These are phyloP conservation scores for Spisula solida DNA, from an alignment of 2,888 invertebrate genomes.

Conservation along the genomic window DNA sequence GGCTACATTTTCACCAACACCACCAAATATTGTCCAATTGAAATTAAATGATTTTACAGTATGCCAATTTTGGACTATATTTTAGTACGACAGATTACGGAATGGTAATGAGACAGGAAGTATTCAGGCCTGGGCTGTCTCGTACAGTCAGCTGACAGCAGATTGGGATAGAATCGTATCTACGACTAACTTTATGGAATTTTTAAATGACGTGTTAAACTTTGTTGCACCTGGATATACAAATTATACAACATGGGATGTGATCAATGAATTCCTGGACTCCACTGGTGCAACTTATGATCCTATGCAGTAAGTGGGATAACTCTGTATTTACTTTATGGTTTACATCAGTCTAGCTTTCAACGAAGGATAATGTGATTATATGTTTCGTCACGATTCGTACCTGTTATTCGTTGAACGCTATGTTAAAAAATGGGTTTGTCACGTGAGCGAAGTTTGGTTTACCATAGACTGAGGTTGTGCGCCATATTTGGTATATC, in stretches of 20 bases:
- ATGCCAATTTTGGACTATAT: background rate
- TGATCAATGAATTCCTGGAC: background rate
- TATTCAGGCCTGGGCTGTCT: background rate
- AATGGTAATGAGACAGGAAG: background rate
- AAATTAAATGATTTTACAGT: too few relatives aligned
- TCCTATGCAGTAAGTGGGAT: background rate
- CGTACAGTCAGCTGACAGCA: background rate
- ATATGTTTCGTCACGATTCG: too few relatives aligned
- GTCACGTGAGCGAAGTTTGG: too few relatives aligned
- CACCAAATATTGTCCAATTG: too few relatives aligned
- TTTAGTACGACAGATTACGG: constrained; percentile 20
- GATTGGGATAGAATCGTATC: background rate
- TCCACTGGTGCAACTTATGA: background rate
- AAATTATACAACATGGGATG: constrained; percentile 13
- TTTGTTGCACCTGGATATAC: constrained; percentile 26
- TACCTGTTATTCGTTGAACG: too few relatives aligned
- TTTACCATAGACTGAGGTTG: too few relatives aligned
- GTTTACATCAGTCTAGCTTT: too few relatives aligned
- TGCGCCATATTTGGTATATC: too few relatives aligned
- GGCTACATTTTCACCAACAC: too few relatives aligned
- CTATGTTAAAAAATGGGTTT: too few relatives aligned
- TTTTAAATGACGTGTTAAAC: background rate
- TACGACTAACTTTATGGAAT: background rate
- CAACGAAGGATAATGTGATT: too few relatives aligned
- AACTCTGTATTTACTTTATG: background rate